These are phyloP conservation scores for Casuarius casuarius DNA, from an alignment of 2,113 vertebrate genomes.

Conservation along the genomic window DNA sequence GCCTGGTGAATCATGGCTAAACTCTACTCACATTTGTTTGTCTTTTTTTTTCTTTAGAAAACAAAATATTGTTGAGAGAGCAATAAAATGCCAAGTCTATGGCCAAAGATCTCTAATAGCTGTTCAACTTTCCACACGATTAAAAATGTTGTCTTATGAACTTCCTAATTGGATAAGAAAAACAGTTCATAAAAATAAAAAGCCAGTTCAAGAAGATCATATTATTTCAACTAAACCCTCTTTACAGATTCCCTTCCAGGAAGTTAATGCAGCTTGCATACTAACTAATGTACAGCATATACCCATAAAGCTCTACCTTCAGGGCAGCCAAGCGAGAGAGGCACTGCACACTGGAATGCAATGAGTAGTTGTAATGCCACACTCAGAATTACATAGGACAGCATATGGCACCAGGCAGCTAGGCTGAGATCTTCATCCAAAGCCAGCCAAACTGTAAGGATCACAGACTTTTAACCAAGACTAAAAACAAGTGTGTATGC, in stretches of 20 bases:
- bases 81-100: not conserved
- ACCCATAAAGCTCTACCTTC: not conserved
- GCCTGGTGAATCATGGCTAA: not conserved
- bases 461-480: not conserved
- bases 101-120: not conserved
- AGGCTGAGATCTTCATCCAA: not conserved
- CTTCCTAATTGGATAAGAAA: not conserved
- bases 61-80: not conserved
- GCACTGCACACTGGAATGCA: not conserved
- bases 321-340: not conserved
- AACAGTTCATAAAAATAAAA: not conserved
- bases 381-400: not conserved
- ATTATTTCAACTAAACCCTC: not conserved
- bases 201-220: not conserved
- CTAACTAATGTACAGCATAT: not conserved
- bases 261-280: not conserved
- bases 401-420: not conserved
- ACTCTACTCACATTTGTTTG: not conserved
- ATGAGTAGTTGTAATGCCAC: not conserved
- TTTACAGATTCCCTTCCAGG: not conserved
- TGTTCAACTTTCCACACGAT: not conserved
- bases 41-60: not conserved
- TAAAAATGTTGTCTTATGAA: not conserved
- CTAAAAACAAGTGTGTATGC: not conserved
- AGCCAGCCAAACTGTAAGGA: not conserved